A percentile compares a stretch with the other conserved stretches of the same genome.
Conservation (phyloP, 2,797 vertebrate genomes). For the Leuciscus waleckii region DNA sequence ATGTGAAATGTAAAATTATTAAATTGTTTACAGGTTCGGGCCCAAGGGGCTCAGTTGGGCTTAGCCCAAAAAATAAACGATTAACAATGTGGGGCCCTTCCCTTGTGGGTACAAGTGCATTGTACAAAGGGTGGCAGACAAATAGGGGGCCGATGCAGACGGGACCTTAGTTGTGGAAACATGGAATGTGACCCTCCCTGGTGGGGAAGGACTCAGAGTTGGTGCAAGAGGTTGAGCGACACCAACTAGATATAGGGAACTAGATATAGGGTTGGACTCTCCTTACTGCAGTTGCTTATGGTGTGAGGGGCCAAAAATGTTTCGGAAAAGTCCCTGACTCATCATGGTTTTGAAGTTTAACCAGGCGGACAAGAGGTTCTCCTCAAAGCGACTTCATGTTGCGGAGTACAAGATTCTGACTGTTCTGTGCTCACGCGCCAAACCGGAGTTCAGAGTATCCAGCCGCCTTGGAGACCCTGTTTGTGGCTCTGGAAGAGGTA, state of each 20-base stretch:
- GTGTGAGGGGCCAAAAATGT: not conserved
- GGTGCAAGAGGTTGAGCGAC: not conserved
- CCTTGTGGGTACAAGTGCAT: not conserved
- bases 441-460: not conserved
- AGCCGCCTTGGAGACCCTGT: not conserved
- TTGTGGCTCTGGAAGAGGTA: not conserved
- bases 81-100: not conserved
- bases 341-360: not conserved
- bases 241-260: not conserved
- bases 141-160: not conserved
- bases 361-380: not conserved
- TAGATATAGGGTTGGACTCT: not conserved
- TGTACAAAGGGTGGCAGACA: not conserved
- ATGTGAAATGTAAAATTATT: not conserved
- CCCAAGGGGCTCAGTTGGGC: not conserved
- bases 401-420: not conserved
- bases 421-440: not conserved
- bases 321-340: not conserved
- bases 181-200: not conserved
- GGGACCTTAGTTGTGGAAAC: not conserved
- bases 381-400: not conserved
- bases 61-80: not conserved
- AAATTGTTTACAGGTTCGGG: not conserved
- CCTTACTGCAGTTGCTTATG: not conserved
- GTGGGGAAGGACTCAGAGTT: not conserved